Percentiles rank a stretch among this genome's conserved stretches.
phyloP scores from a whole-genome alignment of 35 echinoderm and acorn worm species.

The Ophiothrix spiculata region DNA sequence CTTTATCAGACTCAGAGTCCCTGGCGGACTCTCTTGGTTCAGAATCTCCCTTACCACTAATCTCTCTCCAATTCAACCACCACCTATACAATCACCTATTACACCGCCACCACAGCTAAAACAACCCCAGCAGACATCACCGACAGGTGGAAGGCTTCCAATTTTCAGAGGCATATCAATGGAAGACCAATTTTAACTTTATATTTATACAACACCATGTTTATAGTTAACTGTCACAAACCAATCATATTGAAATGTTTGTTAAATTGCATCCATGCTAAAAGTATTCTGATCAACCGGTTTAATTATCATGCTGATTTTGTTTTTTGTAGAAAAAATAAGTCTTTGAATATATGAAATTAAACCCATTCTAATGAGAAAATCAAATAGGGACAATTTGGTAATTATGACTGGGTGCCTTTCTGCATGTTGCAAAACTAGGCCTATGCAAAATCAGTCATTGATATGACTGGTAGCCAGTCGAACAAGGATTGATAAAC shows the following conservation, averaged over 20 bases:
- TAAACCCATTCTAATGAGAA: background rate
- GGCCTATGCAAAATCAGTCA: background rate
- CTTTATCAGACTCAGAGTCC: slow-evolving; percentile 82
- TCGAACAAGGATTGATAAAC: background rate
- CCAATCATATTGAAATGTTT: too few species aligned
- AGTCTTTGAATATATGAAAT: background rate
- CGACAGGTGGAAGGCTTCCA: slow-evolving; percentile 58
- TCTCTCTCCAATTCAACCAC: background rate
- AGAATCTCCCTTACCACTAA: slow-evolving; percentile 30
- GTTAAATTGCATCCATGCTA: background rate
- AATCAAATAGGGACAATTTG: background rate
- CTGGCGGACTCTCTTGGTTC: slow-evolving; percentile 49
- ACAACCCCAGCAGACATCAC: background rate
- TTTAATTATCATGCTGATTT: background rate
- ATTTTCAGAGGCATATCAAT: slow-evolving; percentile 93
- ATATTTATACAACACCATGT: too few species aligned
- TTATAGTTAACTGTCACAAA: too few species aligned
- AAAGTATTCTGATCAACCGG: background rate
- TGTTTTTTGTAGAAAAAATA: background rate
- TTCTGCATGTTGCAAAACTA: background rate
- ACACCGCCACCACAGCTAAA: background rate
- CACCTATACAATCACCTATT: slow-evolving; percentile 5
- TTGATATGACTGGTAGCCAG: too few species aligned
- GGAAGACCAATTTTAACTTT: slow-evolving; percentile 49
- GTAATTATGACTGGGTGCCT: background rate